These are phyloP conservation scores for Puma concolor DNA, from an alignment of 2,113 vertebrate species.

Conservation along the genomic window DNA sequence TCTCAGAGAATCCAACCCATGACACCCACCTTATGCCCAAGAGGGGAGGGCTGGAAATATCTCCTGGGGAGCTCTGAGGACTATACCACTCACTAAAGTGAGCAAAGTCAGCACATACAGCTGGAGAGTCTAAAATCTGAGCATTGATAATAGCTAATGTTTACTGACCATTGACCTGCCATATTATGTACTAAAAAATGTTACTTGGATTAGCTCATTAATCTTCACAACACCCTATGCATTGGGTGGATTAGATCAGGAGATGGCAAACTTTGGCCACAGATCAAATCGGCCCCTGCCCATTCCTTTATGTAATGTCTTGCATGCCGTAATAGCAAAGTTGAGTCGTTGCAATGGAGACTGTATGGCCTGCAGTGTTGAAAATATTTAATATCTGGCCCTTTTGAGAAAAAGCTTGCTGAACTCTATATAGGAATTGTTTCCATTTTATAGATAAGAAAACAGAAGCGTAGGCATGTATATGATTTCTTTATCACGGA, in stretches of 20 bases:
- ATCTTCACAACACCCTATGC: background rate
- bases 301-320: background rate
- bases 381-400: background rate
- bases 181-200: background rate
- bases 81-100: background rate
- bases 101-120: background rate
- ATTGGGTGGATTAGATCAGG: background rate
- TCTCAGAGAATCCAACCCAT: background rate
- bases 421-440: background rate
- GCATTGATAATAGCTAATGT: background rate
- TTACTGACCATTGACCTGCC: background rate
- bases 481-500: background rate
- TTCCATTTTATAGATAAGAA: background rate
- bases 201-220: background rate
- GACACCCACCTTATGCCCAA: background rate
- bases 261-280: background rate
- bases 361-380: background rate
- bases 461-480: background rate
- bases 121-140: background rate
- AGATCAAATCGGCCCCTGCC: background rate
- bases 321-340: background rate
- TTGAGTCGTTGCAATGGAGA: background rate
- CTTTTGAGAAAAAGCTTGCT: background rate
- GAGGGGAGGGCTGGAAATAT: background rate
- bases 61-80: background rate